A percentile compares a stretch with the other conserved stretches of the same genome.
Evolutionary conservation across 1,140 invertebrate genomes (phyloP).

Genomic region (Solenopsis fugax): DNA sequence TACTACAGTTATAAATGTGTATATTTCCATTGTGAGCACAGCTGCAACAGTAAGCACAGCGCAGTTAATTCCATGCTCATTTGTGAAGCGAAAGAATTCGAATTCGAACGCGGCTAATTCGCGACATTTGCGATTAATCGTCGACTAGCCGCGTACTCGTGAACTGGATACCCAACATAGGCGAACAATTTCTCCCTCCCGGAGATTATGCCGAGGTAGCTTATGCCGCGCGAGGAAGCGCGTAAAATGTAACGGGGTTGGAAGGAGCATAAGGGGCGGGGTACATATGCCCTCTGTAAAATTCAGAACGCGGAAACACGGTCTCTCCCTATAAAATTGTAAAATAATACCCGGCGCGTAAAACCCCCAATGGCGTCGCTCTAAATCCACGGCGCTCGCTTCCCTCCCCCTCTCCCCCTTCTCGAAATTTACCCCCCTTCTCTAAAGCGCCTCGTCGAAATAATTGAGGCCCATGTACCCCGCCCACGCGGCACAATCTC

Average conservation of each 20-base stretch:
- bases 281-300: conserved; percentile 62
- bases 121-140: conserved; percentile 39
- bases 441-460: conserved; percentile 51
- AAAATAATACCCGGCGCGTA: conserved; percentile 71
- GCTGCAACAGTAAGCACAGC: neutral
- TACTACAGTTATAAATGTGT: neutral
- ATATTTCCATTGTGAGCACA: neutral
- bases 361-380: conserved; percentile 62
- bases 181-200: conserved; percentile 25
- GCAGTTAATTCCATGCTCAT: conserved; percentile 24
- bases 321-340: conserved; percentile 70
- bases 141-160: neutral
- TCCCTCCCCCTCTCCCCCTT: neutral
- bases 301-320: conserved; percentile 71
- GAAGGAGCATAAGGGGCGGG: conserved; percentile 9
- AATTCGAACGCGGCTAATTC: conserved; percentile 38
- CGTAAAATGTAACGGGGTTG: conserved; percentile 47
- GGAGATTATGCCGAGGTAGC: conserved; percentile 56
- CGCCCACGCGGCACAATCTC: conserved; percentile 67
- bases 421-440: conserved; percentile 23
- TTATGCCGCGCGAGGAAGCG: conserved; percentile 48
- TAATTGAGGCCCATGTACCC: conserved; percentile 69
- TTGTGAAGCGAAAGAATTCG: conserved; percentile 2
- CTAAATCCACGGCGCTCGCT: conserved; percentile 68
- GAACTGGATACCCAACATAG: conserved; percentile 1